These are phyloP conservation scores for Procapra przewalskii DNA, from an alignment of 2,113 vertebrate genomes.

Conservation along the genomic window DNA sequence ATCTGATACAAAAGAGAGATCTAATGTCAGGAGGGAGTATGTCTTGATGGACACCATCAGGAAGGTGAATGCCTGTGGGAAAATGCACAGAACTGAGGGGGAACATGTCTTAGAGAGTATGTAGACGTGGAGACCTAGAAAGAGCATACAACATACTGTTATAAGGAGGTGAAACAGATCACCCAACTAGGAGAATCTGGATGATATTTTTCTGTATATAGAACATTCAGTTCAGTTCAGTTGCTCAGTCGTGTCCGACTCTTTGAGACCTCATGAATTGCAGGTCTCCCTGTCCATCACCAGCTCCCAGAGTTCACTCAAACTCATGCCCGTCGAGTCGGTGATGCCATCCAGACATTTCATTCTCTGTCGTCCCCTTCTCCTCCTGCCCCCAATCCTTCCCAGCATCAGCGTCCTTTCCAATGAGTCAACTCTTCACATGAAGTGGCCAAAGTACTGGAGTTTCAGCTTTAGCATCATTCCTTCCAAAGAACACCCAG, in stretches of 20 bases:
- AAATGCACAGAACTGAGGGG: neutral
- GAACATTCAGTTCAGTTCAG: neutral
- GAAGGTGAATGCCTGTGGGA: neutral
- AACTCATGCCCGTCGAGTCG: rapidly evolving
- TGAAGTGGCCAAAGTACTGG: too few relatives aligned
- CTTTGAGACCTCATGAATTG: rapidly evolving
- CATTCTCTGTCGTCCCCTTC: too few relatives aligned
- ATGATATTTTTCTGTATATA: neutral
- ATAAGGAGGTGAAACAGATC: neutral
- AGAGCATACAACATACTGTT: neutral
- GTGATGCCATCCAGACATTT: too few relatives aligned
- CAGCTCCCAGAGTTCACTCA: too few relatives aligned
- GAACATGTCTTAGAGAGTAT: neutral
- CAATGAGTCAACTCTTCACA: too few relatives aligned
- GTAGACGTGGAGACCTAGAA: neutral
- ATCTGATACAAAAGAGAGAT: neutral
- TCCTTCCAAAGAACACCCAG: too few relatives aligned
- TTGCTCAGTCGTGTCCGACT: rapidly evolving
- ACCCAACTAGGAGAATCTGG: neutral
- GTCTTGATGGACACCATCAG: neutral
- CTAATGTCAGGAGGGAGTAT: neutral
- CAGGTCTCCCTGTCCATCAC: too few relatives aligned
- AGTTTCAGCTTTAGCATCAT: too few relatives aligned
- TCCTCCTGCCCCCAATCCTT: too few relatives aligned
- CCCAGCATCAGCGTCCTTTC: too few relatives aligned